Percentiles rank a stretch among this genome's conserved stretches.
These are phyloP conservation scores for Aphaenogaster rudis DNA, from an alignment of 1,140 invertebrate genomes.

Conservation along the genomic window DNA sequence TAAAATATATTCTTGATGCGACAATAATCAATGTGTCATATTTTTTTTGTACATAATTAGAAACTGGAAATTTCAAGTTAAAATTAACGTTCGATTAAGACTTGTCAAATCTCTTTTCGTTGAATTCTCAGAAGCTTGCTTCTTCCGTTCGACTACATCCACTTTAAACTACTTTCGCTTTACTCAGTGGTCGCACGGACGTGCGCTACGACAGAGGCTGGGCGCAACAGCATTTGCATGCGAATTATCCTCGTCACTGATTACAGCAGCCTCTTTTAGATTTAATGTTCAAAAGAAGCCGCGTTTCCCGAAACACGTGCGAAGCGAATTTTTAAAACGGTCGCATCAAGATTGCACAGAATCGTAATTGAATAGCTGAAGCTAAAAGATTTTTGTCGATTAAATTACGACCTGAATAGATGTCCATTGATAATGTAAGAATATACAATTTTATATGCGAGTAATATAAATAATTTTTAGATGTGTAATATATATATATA, in stretches of 20 bases:
- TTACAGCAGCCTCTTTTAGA: slow-evolving; percentile 43
- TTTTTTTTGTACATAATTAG: background rate
- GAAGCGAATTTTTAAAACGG: background rate
- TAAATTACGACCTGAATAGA: background rate
- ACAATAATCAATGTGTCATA: background rate
- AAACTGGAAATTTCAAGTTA: background rate
- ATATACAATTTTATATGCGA: background rate
- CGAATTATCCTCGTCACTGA: slow-evolving; percentile 54
- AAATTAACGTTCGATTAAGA: background rate
- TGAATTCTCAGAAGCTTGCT: too few species aligned
- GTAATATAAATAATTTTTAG: background rate
- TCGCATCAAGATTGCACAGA: background rate
- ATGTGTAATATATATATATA: background rate
- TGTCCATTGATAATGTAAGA: background rate
- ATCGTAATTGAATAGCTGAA: background rate
- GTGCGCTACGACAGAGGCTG: background rate
- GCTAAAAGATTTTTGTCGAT: background rate
- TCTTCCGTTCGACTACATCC: background rate
- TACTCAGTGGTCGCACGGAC: slow-evolving; percentile 25
- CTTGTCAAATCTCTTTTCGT: background rate
- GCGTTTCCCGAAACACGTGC: background rate
- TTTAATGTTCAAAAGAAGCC: background rate
- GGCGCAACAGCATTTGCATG: slow-evolving; percentile 55
- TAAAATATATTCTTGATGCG: background rate
- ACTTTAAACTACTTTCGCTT: slow-evolving; percentile 50